These are phyloP conservation scores for Mellilla xanthometata DNA, from an alignment of 2,888 invertebrate genomes.

Conservation along the genomic window DNA sequence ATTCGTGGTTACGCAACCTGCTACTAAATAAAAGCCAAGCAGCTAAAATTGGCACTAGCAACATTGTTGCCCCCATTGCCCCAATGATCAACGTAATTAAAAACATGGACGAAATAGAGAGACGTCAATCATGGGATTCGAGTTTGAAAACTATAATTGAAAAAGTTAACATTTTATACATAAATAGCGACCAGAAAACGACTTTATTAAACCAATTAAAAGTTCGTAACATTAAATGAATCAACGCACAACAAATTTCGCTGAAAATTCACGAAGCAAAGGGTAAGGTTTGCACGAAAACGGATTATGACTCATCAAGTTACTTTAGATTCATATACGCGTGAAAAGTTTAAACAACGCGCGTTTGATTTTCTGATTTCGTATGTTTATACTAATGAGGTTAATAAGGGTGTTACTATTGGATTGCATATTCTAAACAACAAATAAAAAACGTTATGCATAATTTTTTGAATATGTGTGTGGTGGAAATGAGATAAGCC, in stretches of 20 bases:
- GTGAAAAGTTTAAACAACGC: conserved; percentile 10
- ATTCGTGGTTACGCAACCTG: no score
- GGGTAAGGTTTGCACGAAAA: conserved; percentile 16
- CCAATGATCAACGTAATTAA: conserved; percentile 48
- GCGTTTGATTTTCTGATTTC: conserved; percentile 8
- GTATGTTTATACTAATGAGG: neutral
- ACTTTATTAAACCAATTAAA: conserved; percentile 82
- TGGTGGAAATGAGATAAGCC: no score
- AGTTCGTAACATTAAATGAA: conserved; percentile 79
- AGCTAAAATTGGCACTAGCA: no score
- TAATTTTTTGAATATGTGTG: no score
- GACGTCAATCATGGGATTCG: conserved; percentile 64
- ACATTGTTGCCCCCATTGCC: conserved; percentile 30
- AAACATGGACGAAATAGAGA: conserved; percentile 42
- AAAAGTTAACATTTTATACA: conserved; percentile 77
- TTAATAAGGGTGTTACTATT: neutral
- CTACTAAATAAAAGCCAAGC: no score
- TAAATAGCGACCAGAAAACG: conserved; percentile 71
- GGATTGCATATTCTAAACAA: no score
- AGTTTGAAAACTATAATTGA: conserved; percentile 73
- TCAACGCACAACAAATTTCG: conserved; percentile 75
- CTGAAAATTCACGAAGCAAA: conserved; percentile 40
- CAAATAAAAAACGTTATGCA: no score
- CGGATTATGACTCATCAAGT: conserved; percentile 15
- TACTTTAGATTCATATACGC: conserved; percentile 11